Evolutionary conservation across 2,888 invertebrate species (phyloP).

Genomic region (Noctua janthe): DNA sequence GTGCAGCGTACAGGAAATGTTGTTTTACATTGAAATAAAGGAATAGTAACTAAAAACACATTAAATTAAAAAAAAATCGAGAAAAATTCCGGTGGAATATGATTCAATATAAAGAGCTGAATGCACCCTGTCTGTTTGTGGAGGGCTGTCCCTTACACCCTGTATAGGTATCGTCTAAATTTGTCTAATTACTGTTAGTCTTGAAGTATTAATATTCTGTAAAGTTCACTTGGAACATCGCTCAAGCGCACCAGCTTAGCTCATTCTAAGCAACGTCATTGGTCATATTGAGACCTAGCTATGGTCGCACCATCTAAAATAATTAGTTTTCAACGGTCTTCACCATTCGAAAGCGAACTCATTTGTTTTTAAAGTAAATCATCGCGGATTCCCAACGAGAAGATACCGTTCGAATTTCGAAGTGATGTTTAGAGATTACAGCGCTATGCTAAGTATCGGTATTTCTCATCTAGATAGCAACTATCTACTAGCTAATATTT

Average conservation of each 20-base stretch:
- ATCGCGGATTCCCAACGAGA: background rate
- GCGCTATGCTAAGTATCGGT: background rate
- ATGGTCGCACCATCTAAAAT: background rate
- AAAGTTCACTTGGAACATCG: background rate
- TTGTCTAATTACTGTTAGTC: background rate
- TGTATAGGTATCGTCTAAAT: background rate
- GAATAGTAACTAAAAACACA: too few relatives aligned
- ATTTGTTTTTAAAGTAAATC: background rate
- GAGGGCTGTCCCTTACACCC: too few relatives aligned
- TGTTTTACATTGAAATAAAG: too few relatives aligned
- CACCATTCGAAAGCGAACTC: background rate
- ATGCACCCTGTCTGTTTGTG: too few relatives aligned
- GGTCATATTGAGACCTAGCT: background rate
- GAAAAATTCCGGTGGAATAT: too few relatives aligned
- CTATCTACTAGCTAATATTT: too few relatives aligned
- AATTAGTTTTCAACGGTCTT: background rate
- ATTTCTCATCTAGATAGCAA: background rate
- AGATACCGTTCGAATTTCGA: slow-evolving; percentile 3
- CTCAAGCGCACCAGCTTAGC: background rate
- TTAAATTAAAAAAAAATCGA: too few relatives aligned
- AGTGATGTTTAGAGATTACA: background rate
- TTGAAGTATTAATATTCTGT: background rate
- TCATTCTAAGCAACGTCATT: background rate
- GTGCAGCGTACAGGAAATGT: too few relatives aligned
- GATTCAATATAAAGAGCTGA: too few relatives aligned